Evolutionary conservation across 1,140 invertebrate species (phyloP), one percentile per base, ranked within the genome.

Genomic region (Hyposmocoma kahamanoa): DNA sequence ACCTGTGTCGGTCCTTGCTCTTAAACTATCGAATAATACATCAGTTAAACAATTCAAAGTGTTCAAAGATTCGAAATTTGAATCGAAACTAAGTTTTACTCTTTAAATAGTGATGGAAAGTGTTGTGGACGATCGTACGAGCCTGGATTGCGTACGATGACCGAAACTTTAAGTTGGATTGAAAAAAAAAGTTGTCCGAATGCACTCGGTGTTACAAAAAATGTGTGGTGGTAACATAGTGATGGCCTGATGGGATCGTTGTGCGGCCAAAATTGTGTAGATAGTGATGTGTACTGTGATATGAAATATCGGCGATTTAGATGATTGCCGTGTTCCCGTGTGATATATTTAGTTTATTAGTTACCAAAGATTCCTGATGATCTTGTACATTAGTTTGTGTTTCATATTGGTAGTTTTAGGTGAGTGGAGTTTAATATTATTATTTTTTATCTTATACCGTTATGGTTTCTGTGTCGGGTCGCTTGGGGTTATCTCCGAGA

Each of bases 351-450:
- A 82, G 78, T 77, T 81, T 78, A 81, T 77, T 82, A 84, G 77
- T 83, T 82, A 73, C 81, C 78, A 84, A 84, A 82, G 78, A 84
- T 73, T 84, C 81, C 81, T 84, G 61, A 84, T 84, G 81, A 84
- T 84, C 81, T 84, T 84, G 66, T 84, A 84, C 75, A 84, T 84
- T 78, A 82, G 77, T 72, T 72, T 84, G 75, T 84, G 81, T 78
- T 84, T 84, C 65, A 84, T 84, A 83, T 76, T 84, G 67, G 79
- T 84, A 83, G 81, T 84, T 73, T 81, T 84, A 84, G 81, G 81
- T 84, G 44, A 84, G 81, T 80, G 44, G 5, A 22, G 20, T 39
- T 18, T 38, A 21, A 13, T 20, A 2, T 2, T 30, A 30, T 30
- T 2, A 1, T 30, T 30, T 30, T 30, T 30, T 30, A 2, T n/a